Base-by-base conservation (phyloP, 2,888 invertebrate species). In the Agelastica alni region DNA sequence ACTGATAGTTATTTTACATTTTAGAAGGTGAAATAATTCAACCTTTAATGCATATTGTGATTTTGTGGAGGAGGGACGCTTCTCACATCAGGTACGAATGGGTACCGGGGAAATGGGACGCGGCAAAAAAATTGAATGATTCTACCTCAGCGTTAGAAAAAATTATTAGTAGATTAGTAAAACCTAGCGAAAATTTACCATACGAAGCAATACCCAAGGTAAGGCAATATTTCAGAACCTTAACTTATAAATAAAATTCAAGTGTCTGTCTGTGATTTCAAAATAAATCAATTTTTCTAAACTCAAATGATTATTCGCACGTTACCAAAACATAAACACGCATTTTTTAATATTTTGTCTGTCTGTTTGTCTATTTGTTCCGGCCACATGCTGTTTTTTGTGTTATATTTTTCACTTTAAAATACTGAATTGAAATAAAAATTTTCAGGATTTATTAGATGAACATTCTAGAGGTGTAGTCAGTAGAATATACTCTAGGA, bases 31-130 rank as follows among this genome's bases (percentile, higher is more conserved):
- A 80, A 68, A 79, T 77, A n/a, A 74, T 81, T 61, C 88, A 87
- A 61, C 84, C 90, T 42, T 78, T 88, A 34, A 80, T 91, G 56
- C 85, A 91, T 63, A 85, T 96, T 55, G 94, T 93, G 1, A 87
- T 96, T 37, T 84, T 96, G 59, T 96, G 96, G 95, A 84, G 96
- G 1, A 84, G 89, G 31, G 94, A 95, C 70, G 83, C 87, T 6
- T 85, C 86, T n/a, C 88, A 89, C 63, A 79, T 96, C 7, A 92
- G 92, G 69, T 96, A 93, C 75, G 94, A 95, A 75, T 96, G 96
- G 94, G 77, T 93, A 46, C 83, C 86, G 62, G 83, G 83, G 47
- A 86, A 86, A 30, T 88, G 88, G 86, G 82, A 84, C 43, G 76
- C 75, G 14, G 81, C 83, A 26, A 74, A 73, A 65, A 77, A 64